These are phyloP conservation scores for Oryctes rhinoceros DNA, from an alignment of 1,140 invertebrate genomes.

Conservation along the genomic window DNA sequence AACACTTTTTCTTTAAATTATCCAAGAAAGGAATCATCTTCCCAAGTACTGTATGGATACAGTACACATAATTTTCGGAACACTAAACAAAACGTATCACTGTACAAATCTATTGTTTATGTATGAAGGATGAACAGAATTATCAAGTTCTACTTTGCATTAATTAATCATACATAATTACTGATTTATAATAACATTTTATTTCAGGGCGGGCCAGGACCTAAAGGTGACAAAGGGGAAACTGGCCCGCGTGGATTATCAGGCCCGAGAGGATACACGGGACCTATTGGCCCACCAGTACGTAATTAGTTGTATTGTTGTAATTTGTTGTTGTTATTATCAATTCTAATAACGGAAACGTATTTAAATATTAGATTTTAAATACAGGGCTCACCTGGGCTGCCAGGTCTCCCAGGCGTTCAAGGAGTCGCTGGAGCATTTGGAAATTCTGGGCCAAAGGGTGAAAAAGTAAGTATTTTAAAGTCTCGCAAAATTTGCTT, in stretches of 20 bases:
- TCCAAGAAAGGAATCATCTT: no score
- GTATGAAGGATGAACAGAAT: not conserved
- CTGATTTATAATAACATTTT: not conserved
- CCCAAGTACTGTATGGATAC: no score
- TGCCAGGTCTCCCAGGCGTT: conserved; percentile 57
- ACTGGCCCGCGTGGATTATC: conserved; percentile 53
- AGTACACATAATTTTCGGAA: no score
- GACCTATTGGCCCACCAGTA: conserved; percentile 55
- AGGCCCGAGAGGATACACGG: conserved; percentile 47
- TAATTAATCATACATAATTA: no score
- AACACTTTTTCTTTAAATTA: no score
- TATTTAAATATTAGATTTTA: not conserved
- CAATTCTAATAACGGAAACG: no score
- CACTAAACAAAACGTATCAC: no score
- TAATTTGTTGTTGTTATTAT: not conserved
- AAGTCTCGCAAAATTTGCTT: no score
- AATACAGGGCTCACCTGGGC: conserved; percentile 53
- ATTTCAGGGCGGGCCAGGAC: conserved; percentile 7
- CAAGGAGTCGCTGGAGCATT: conserved; percentile 54
- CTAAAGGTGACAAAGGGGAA: conserved; percentile 55
- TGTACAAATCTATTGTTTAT: no score
- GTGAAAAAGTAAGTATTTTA: conserved; percentile 50
- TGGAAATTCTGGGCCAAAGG: conserved; percentile 53
- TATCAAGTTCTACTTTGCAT: not conserved
- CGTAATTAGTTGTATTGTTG: not conserved